These are phyloP conservation scores for Tragelaphus strepsiceros DNA, from an alignment of 2,113 vertebrate genomes.

Conservation along the genomic window DNA sequence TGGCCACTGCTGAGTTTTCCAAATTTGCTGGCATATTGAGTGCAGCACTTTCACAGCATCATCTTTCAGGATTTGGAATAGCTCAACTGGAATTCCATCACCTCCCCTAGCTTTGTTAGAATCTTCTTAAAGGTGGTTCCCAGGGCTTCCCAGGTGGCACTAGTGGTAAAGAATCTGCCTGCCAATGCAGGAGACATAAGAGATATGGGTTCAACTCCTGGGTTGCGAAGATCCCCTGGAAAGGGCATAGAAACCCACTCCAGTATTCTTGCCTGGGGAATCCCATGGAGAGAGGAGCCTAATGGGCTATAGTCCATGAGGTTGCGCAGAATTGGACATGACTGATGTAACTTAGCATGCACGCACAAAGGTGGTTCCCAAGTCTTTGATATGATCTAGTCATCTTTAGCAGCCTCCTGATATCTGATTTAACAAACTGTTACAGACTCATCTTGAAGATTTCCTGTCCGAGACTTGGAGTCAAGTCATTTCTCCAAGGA, in stretches of 20 bases:
- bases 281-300: background rate
- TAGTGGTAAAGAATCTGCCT: background rate
- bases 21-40: too few relatives aligned
- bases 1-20: too few relatives aligned
- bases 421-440: background rate
- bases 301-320: background rate
- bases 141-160: background rate
- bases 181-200: background rate
- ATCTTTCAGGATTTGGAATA: too few relatives aligned
- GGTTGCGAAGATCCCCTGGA: background rate
- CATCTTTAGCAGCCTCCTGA: background rate
- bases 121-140: background rate
- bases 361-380: background rate
- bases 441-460: background rate
- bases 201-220: background rate
- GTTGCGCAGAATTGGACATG: background rate
- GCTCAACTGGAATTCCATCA: too few relatives aligned
- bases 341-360: rapidly evolving
- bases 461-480: background rate
- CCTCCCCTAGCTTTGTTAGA: too few relatives aligned
- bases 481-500: background rate
- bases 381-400: background rate
- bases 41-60: too few relatives aligned
- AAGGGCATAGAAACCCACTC: background rate
- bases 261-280: background rate